Conservation (phyloP, 2,113 vertebrate genomes). For the Psittacus erithacus region DNA sequence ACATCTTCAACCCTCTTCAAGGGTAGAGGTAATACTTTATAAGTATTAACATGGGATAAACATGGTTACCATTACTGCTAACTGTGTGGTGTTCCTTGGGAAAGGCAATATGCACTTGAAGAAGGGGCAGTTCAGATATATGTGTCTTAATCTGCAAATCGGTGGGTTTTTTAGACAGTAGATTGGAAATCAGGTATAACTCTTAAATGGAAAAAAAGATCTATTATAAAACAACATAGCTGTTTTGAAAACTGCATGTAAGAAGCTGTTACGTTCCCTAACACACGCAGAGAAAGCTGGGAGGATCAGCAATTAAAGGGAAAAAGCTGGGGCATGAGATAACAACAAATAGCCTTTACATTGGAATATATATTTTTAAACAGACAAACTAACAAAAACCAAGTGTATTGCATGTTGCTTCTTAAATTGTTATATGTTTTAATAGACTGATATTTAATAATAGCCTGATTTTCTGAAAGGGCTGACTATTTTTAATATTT, state of each 20-base stretch:
- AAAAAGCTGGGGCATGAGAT: background rate
- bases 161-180: background rate
- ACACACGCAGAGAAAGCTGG: background rate
- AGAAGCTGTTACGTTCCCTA: background rate
- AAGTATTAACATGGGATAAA: background rate
- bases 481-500: background rate
- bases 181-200: background rate
- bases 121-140: background rate
- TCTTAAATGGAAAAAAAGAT: background rate
- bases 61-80: background rate
- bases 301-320: background rate
- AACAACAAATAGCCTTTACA: background rate
- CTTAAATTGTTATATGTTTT: background rate
- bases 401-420: background rate
- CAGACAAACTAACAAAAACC: background rate
- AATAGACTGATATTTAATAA: background rate
- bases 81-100: background rate
- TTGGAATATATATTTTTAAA: background rate
- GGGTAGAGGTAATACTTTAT: background rate
- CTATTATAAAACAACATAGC: background rate
- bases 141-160: background rate
- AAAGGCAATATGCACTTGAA: background rate
- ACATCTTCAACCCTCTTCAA: background rate
- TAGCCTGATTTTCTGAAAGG: background rate
- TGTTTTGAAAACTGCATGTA: background rate